Percentiles rank a stretch among this genome's conserved stretches.
Conservation (phyloP, 2,797 vertebrate genomes). For the Discoglossus pictus region DNA sequence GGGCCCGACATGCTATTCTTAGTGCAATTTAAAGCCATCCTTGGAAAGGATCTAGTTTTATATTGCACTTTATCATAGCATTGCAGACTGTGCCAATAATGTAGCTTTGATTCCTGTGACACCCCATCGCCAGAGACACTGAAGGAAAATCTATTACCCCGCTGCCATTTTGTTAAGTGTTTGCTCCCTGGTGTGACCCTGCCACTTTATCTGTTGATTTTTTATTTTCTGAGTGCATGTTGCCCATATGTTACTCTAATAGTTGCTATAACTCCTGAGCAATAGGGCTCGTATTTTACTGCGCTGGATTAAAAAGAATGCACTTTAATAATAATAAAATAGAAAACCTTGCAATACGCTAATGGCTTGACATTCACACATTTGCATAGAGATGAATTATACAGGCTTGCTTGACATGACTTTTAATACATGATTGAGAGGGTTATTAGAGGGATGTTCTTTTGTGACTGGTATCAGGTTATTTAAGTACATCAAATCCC, state of each 20-base stretch:
- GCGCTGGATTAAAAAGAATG: conserved; percentile 83
- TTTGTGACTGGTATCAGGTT: conserved; percentile 79
- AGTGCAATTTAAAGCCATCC: conserved; percentile 14
- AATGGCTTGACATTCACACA: conserved; percentile 88
- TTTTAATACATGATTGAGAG: conserved; percentile 95
- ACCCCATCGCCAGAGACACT: conserved; percentile 57
- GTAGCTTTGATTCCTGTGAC: conserved; percentile 67
- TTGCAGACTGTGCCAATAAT: conserved; percentile 55
- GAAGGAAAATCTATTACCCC: conserved; percentile 79
- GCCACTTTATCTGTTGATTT: conserved; percentile 89
- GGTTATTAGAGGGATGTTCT: conserved; percentile 85
- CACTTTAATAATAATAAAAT: conserved; percentile 85
- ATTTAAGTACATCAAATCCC: conserved; percentile 74
- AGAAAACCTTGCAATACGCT: conserved; percentile 78
- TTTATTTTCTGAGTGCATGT: conserved; percentile 92
- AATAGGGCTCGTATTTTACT: conserved; percentile 87
- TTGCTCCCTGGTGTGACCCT: conserved; percentile 84
- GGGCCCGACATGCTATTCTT: background rate
- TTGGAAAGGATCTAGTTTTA: conserved; percentile 25
- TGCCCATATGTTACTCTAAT: conserved; percentile 93
- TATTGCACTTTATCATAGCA: conserved; percentile 27
- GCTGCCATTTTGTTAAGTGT: conserved; percentile 89
- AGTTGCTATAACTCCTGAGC: conserved; percentile 94
- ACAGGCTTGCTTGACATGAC: conserved; percentile 79
- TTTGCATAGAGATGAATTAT: conserved; percentile 98